Conservation (phyloP, 2,797 vertebrate species). For the Octomys mimax region DNA sequence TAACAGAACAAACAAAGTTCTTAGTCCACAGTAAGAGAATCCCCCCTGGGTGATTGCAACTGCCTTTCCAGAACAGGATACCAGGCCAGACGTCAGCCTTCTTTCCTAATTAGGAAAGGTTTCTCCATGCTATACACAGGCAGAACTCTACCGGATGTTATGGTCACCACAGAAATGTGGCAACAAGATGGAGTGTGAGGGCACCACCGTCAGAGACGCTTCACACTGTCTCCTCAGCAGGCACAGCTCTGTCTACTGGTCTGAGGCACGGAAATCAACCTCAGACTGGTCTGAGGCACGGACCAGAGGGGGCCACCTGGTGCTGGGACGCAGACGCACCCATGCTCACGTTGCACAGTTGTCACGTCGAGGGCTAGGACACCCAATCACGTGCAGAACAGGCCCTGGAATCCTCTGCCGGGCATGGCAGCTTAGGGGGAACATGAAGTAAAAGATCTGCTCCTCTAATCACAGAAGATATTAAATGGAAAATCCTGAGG, state of each 20-base stretch:
- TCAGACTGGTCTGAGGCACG: not conserved
- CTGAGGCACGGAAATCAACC: not conserved
- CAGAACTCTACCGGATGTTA: not conserved
- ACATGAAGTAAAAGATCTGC: not conserved
- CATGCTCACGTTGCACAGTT: not conserved
- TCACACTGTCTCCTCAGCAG: not conserved
- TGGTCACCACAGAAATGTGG: not conserved
- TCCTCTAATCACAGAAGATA: not conserved
- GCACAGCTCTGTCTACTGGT: not conserved
- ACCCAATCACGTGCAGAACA: not conserved
- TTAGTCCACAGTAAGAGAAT: not conserved
- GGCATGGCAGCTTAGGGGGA: not conserved
- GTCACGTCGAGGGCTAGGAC: not conserved
- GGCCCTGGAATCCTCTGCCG: not conserved
- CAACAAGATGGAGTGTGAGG: not conserved
- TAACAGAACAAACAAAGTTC: conserved; percentile 53
- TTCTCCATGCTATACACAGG: not conserved
- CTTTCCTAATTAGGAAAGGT: conserved; percentile 23
- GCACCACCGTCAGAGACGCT: not conserved
- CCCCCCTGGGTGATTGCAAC: not conserved
- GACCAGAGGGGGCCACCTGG: not conserved
- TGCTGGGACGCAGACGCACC: not conserved
- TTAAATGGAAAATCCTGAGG: not conserved
- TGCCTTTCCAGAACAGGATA: not conserved
- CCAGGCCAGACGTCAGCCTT: not conserved